A percentile compares a stretch with the other conserved stretches of the same genome.
Conservation (phyloP, 2,888 invertebrate species). For the Eupithecia vulgata region DNA sequence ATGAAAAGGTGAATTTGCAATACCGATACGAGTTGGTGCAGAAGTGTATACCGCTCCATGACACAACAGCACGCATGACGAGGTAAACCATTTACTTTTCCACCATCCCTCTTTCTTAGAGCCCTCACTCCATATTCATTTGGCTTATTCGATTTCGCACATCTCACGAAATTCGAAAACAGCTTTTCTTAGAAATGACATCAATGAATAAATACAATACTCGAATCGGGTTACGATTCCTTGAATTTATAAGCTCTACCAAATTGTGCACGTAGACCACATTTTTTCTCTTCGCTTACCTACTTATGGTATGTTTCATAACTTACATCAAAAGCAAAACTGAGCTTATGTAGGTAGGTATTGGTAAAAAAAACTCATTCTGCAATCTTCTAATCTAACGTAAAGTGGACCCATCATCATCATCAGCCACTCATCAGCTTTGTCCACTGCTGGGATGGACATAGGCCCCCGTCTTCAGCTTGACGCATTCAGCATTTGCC, state of each 20-base stretch:
- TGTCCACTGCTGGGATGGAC: too few relatives aligned
- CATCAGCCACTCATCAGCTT: too few relatives aligned
- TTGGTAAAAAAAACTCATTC: neutral
- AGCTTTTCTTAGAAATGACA: constrained; percentile 5
- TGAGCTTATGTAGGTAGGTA: neutral
- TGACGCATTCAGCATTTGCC: too few relatives aligned
- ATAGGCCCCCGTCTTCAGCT: too few relatives aligned
- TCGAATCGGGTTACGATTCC: neutral
- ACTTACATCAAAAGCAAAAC: neutral
- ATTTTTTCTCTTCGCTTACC: neutral
- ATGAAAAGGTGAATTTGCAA: too few relatives aligned
- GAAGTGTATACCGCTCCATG: neutral
- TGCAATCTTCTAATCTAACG: neutral
- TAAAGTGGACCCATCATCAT: too few relatives aligned
- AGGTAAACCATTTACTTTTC: constrained; percentile 35
- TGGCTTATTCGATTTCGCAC: constrained; percentile 30
- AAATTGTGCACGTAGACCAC: neutral
- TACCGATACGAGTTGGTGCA: neutral
- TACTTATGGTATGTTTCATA: neutral
- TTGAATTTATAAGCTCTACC: neutral
- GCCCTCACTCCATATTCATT: constrained; percentile 31
- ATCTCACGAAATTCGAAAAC: neutral
- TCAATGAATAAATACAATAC: neutral
- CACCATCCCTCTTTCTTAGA: neutral
- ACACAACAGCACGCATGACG: constrained; percentile 14